A percentile compares a stretch with the other conserved stretches of the same genome.
phyloP scores from a whole-genome alignment of 1,140 invertebrate species.

The Orchesella cincta region DNA sequence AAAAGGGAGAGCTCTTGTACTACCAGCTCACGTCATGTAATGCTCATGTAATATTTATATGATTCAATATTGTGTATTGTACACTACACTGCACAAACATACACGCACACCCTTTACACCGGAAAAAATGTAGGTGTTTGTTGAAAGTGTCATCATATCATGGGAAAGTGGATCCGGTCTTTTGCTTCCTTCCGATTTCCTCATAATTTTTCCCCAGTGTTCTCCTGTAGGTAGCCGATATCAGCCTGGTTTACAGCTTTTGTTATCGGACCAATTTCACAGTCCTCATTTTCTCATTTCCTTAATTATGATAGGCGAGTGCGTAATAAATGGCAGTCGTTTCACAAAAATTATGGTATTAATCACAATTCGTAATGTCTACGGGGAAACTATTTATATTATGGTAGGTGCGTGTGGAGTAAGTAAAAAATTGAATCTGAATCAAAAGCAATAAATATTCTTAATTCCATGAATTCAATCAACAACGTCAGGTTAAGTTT shows the following conservation, averaged over 20 bases:
- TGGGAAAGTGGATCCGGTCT: not conserved
- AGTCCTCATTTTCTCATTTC: no score
- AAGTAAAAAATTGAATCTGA: conserved; percentile 3
- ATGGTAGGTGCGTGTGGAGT: not conserved
- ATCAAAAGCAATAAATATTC: conserved; percentile 10
- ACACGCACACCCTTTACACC: not conserved
- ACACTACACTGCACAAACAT: no score
- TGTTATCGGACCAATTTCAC: no score
- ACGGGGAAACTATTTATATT: not conserved
- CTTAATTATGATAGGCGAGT: no score
- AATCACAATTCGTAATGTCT: not conserved
- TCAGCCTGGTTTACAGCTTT: no score
- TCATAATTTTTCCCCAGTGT: not conserved
- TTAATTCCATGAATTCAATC: not conserved
- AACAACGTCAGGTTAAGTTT: not conserved
- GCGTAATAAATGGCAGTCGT: no score
- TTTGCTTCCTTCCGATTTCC: conserved; percentile 5
- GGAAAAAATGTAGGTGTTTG: conserved; percentile 5
- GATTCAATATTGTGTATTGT: not conserved
- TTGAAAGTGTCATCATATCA: conserved; percentile 12
- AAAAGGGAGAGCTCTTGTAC: not conserved
- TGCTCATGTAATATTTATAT: conserved; percentile 14
- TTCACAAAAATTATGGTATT: no score
- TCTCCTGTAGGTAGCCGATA: not conserved
- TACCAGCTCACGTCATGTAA: not conserved